Evolutionary conservation across 1,140 invertebrate species (phyloP), one percentile per base, ranked within the genome.

Genomic region (Stegodyphus mimosarum): DNA sequence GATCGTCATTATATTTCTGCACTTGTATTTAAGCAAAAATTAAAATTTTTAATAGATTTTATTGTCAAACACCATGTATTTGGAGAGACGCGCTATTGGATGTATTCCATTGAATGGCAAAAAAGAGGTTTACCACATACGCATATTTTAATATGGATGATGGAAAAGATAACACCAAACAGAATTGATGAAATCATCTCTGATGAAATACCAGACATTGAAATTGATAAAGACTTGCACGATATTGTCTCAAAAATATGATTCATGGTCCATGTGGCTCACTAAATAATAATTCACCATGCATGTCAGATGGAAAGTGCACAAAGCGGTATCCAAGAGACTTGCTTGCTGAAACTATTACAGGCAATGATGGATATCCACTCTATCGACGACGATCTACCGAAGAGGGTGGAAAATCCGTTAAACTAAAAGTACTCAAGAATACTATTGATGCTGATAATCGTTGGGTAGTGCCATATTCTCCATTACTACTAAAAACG

Each of bases 391-490:
- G 64, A 67, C 64, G 64, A 17, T 7, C 88, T 89, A 48, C 87
- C 75, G 48, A 88, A 85, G 67, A 90, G 87, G 48, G 88, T 88
- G 11, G 89, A 55, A 49, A 49, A 48, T 11, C 53, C 15, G n/a
- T 53, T 50, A 60, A 52, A 49, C 48, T 77, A 50, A 52, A 50
- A 60, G 52, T 77, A n/a, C 52, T 7, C 13, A 80, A 51, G 53
- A 88, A 63, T 71, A 18, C 13, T 67, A 18, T 67, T 18, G 13
- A 87, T 51, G 88, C 92, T 53, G 90, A 92, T 88, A 92, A 92
- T 87, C 74, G 89, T 60, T 92, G 91, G 91, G 88, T 93, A 78
- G 92, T 92, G 52, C 92, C 91, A 77, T 93, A 93, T 90, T 92
- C 90, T 86, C 90, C 91, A 17, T 81, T 92, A 6, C 89, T 93